A percentile compares a stretch with the other conserved stretches of the same genome.
Evolutionary conservation across 2,113 vertebrate genomes (phyloP).

Genomic region (Chaetura pelagica): DNA sequence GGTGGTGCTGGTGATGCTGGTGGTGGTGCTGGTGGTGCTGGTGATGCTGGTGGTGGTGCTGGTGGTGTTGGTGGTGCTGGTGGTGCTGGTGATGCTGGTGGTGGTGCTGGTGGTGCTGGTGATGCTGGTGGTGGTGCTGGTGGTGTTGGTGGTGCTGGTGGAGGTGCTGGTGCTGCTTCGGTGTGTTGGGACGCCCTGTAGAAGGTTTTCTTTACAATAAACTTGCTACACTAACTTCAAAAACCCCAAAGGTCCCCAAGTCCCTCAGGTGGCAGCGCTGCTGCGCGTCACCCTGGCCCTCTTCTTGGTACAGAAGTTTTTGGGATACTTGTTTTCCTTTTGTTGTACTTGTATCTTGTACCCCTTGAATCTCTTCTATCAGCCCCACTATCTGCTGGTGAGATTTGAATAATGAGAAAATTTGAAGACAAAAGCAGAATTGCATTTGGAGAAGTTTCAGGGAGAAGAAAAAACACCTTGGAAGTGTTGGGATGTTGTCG

Average conservation of each 20-base stretch:
- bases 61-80: accelerated
- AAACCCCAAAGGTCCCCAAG: accelerated
- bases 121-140: no score
- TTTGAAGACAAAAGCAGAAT: neutral
- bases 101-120: neutral
- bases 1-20: neutral
- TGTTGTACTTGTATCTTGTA: neutral
- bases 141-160: neutral
- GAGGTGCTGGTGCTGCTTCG: neutral
- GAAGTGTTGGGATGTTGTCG: neutral
- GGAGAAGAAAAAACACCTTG: neutral
- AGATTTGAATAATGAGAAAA: neutral
- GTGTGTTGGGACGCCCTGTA: neutral
- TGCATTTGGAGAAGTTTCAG: accelerated
- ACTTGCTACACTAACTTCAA: neutral
- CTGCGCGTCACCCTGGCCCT: neutral
- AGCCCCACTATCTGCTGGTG: neutral
- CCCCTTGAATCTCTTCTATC: no score
- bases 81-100: no score
- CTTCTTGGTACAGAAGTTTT: no score
- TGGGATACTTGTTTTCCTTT: neutral
- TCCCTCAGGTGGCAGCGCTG: accelerated
- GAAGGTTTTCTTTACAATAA: neutral
- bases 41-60: no score
- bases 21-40: accelerated